Conservation (phyloP, 2,113 vertebrate species). For the Mugil cephalus region DNA sequence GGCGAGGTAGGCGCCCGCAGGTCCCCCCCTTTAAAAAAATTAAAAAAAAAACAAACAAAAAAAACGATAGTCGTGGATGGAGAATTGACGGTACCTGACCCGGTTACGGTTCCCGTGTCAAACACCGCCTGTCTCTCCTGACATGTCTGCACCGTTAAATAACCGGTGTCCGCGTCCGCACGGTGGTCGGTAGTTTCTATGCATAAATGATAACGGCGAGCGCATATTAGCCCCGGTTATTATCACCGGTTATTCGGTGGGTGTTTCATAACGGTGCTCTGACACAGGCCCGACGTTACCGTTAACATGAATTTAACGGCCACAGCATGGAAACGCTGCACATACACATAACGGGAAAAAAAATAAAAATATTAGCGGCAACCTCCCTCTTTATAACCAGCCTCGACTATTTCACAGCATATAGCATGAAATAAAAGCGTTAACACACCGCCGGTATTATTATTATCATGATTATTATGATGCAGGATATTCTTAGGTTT, state of each 20-base stretch:
- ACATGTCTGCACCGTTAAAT: too few relatives aligned
- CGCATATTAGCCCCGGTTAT: background rate
- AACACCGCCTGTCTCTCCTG: too few relatives aligned
- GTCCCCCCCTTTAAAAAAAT: background rate
- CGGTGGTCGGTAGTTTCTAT: too few relatives aligned
- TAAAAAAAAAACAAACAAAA: too few relatives aligned
- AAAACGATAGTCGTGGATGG: too few relatives aligned
- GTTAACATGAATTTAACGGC: background rate
- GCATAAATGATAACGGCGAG: too few relatives aligned
- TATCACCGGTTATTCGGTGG: background rate
- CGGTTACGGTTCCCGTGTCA: too few relatives aligned
- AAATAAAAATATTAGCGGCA: constrained; percentile 43
- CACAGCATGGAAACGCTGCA: constrained; percentile 14
- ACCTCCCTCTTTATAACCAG: background rate
- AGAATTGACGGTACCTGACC: too few relatives aligned
- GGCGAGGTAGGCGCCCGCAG: constrained; percentile 23
- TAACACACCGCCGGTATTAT: too few relatives aligned
- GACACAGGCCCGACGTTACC: background rate
- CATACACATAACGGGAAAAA: constrained; percentile 71
- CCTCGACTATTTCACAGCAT: background rate
- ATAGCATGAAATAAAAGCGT: too few relatives aligned
- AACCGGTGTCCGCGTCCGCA: too few relatives aligned
- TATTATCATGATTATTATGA: too few relatives aligned
- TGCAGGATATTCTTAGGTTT: constrained; percentile 30
- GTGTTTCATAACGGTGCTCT: background rate